Evolutionary conservation across 2,797 vertebrate genomes (phyloP).

Genomic region (Petrocephalus sullivani): DNA sequence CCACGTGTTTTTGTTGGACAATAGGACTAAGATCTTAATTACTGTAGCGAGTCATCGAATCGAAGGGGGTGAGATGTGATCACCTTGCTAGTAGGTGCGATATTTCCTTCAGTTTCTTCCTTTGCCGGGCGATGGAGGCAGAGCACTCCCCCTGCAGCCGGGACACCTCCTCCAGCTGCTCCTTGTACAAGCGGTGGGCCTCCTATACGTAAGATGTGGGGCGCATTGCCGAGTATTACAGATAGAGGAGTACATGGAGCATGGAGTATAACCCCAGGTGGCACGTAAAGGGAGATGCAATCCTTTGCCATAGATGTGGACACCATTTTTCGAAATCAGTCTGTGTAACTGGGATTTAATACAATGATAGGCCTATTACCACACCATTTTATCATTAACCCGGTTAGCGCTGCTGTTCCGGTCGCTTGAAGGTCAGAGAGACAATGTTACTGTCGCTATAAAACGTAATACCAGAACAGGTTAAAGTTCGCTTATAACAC

Average conservation of each 20-base stretch:
- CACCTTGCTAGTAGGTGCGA: conserved; percentile 67
- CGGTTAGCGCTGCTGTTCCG: background rate
- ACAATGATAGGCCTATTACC: background rate
- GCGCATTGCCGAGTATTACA: background rate
- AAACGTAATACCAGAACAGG: background rate
- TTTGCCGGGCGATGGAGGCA: conserved; percentile 70
- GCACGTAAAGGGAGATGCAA: background rate
- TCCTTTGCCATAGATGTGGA: background rate
- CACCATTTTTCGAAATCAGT: background rate
- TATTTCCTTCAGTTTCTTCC: conserved; percentile 71
- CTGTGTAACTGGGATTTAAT: background rate
- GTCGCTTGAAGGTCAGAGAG: background rate
- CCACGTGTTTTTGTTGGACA: background rate
- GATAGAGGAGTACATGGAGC: background rate
- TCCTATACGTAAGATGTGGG: conserved; percentile 61
- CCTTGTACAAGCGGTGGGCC: conserved; percentile 76
- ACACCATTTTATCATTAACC: background rate
- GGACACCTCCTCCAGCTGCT: conserved; percentile 82
- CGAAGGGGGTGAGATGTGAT: background rate
- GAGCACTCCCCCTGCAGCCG: conserved; percentile 77
- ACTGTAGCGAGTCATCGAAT: background rate
- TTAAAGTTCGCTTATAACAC: conserved; percentile 11
- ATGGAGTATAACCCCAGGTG: background rate
- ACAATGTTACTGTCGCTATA: background rate
- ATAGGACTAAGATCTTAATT: background rate